A percentile compares a stretch with the other conserved stretches of the same genome.
These are phyloP conservation scores for Micromussa lordhowensis DNA, from an alignment of 92 coral and sea anemone genomes.

Conservation along the genomic window DNA sequence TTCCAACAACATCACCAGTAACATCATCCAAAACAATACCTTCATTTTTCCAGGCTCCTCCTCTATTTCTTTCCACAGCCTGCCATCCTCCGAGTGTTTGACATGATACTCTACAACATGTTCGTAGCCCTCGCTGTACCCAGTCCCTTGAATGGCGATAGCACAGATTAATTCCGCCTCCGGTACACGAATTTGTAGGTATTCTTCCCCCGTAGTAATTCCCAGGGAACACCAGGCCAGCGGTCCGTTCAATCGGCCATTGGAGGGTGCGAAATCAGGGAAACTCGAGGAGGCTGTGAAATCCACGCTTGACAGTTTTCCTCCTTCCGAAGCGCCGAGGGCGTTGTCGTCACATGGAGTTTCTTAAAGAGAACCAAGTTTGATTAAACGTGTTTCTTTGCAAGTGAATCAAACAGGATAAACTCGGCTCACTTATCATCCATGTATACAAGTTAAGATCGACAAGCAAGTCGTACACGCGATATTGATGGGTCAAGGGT, in stretches of 20 bases:
- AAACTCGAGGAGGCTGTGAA: slow-evolving; percentile 5
- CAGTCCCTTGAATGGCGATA: slow-evolving; percentile 31
- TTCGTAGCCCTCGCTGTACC: neutral
- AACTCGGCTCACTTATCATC: too few species aligned
- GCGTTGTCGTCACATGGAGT: slow-evolving; percentile 13
- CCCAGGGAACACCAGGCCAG: slow-evolving; percentile 24
- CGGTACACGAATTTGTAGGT: slow-evolving; percentile 21
- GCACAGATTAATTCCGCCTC: slow-evolving; percentile 28
- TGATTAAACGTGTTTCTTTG: neutral
- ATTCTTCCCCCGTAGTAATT: neutral
- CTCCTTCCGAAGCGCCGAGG: slow-evolving; percentile 22
- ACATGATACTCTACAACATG: neutral
- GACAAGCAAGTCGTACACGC: too few species aligned
- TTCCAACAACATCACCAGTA: too few species aligned
- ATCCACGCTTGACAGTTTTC: slow-evolving; percentile 2
- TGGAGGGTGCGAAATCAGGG: neutral
- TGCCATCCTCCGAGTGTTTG: slow-evolving; percentile 1
- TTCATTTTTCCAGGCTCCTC: slow-evolving; percentile 6
- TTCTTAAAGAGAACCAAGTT: neutral
- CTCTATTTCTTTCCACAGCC: slow-evolving; percentile 1
- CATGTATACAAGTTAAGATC: too few species aligned
- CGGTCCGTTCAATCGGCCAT: slow-evolving; percentile 28
- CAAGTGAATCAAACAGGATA: too few species aligned
- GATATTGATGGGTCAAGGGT: too few species aligned
- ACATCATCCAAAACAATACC: neutral